A percentile compares a stretch with the other conserved stretches of the same genome.
Conservation (phyloP, 2,888 invertebrate genomes). For the Hedya salicella region DNA sequence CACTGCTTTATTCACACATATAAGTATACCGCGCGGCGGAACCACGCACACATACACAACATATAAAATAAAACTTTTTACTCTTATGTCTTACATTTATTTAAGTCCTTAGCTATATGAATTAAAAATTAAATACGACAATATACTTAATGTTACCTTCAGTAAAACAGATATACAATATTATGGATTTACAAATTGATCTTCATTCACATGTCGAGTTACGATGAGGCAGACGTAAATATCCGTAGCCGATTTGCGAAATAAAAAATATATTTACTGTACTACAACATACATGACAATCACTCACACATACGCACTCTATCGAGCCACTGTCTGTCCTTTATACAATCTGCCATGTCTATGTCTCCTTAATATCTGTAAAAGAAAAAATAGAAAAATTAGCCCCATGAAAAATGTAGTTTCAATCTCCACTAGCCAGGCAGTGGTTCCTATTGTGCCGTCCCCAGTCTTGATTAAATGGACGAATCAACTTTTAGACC, state of each 20-base stretch:
- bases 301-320: slow-evolving; percentile 31
- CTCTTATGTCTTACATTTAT: slow-evolving; percentile 29
- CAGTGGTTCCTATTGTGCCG: no score
- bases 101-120: slow-evolving; percentile 31
- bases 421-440: no score
- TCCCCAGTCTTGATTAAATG: no score
- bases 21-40: no score
- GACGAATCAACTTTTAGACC: no score
- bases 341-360: slow-evolving; percentile 25
- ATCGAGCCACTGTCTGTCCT: slow-evolving; percentile 12
- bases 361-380: slow-evolving; percentile 33
- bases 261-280: slow-evolving; percentile 11
- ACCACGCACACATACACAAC: no score
- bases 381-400: neutral
- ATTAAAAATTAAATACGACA: slow-evolving; percentile 33
- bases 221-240: neutral
- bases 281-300: slow-evolving; percentile 39
- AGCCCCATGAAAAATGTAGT: neutral
- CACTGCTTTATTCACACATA: no score
- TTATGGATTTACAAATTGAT: slow-evolving; percentile 16
- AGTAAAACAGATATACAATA: slow-evolving; percentile 28
- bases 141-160: slow-evolving; percentile 22
- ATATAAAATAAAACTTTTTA: slow-evolving; percentile 31
- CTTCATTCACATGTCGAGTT: slow-evolving; percentile 8
- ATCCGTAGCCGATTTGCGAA: slow-evolving; percentile 4